These are phyloP conservation scores for Pseudopodoces humilis DNA, from an alignment of 2,113 vertebrate genomes.

Conservation along the genomic window DNA sequence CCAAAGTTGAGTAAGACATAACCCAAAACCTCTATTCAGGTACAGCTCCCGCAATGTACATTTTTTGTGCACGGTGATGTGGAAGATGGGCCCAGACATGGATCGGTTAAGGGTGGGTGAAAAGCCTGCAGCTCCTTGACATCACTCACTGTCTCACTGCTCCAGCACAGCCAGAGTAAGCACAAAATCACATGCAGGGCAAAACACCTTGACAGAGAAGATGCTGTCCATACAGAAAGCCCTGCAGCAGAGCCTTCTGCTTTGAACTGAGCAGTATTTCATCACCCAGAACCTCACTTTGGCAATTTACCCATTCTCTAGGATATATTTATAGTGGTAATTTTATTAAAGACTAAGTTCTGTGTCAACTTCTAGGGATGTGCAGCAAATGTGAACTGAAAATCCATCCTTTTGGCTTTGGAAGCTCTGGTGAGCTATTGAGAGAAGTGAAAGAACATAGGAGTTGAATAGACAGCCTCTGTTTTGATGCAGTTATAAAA, in stretches of 20 bases:
- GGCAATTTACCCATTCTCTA: background rate
- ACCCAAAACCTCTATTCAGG: background rate
- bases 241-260: background rate
- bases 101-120: background rate
- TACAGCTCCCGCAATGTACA: background rate
- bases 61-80: background rate
- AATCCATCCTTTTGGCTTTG: background rate
- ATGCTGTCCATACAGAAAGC: background rate
- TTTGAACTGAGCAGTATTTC: background rate
- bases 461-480: background rate
- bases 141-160: rapidly evolving
- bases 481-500: background rate
- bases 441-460: background rate
- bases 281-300: background rate
- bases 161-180: background rate
- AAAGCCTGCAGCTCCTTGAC: background rate
- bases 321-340: background rate
- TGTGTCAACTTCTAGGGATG: background rate
- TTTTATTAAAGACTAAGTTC: background rate
- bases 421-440: background rate
- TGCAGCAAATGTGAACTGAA: background rate
- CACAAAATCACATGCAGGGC: background rate
- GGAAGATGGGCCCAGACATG: background rate
- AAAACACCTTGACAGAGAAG: background rate
- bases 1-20: background rate